Evolutionary conservation across 2,888 invertebrate genomes (phyloP), one percentile per base, ranked within the genome.

Genomic region (Plemyria rubiginata): DNA sequence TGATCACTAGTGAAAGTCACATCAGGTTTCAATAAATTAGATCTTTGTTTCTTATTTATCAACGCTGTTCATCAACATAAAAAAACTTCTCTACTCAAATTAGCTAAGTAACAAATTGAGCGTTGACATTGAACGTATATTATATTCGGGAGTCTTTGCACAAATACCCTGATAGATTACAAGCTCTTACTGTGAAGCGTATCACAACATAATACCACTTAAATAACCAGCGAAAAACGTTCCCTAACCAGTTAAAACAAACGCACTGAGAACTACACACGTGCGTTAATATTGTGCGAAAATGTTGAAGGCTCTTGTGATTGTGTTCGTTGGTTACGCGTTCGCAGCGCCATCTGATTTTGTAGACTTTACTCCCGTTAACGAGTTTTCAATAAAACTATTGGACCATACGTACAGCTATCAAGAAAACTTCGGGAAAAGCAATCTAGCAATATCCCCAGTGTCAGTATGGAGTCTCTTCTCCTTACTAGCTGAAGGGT

Each of bases 401-500:
- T 74, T 92, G 2, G 86, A 90, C 64, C 87, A 91, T 56, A 84
- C 86, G 1, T 87, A 86, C 71, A 80, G 85, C 4, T 85, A 75
- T 40, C 86, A 88, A 81, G 88, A 90, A 4, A 87, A 82, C 68
- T 90, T 87, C 57, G 89, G 86, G 2, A 78, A 70, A 1, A 84
- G 81, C 32, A 92, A 92, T 66, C 72, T 88, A 7, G 90, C 86
- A 0, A 70, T 91, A 54, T 90, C 92, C 1, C 92, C 92, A 0
- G 61, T 92, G 1, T 92, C 93, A 0, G 77, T 90, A 2, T 93
- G 93, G 93, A 89, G 85, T 54, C 78, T 90, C 28, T 88, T 91
- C 70, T 77, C 92, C 0, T 71, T 92, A 7, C 74, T 92, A 13
- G 88, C 92, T 3, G 91, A 92, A 78, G 91, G 89, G 54, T 87